These are phyloP conservation scores for Donacobius atricapilla DNA, from an alignment of 2,113 vertebrate species.

Conservation along the genomic window DNA sequence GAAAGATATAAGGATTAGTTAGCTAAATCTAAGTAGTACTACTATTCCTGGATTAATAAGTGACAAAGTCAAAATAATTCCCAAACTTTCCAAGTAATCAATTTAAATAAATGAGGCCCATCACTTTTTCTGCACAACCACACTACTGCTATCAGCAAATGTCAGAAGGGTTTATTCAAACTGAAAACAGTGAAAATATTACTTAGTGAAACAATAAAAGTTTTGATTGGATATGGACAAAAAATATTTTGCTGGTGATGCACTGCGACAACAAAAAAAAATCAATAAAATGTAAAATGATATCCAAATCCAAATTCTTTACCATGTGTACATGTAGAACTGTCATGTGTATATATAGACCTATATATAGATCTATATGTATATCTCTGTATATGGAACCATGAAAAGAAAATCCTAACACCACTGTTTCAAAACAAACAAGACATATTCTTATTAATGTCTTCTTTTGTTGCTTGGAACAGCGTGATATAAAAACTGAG, in stretches of 20 bases:
- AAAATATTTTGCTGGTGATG: not conserved
- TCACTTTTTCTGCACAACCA: not conserved
- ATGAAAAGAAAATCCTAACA: not conserved
- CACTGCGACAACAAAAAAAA: not conserved
- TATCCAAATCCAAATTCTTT: not conserved
- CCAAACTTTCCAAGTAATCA: not conserved
- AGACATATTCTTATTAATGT: not conserved
- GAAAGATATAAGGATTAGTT: not conserved
- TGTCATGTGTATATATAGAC: not conserved
- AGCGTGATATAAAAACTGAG: not conserved
- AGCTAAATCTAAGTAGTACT: not conserved
- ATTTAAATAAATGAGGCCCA: not conserved
- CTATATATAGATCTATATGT: not conserved
- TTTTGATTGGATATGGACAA: not conserved
- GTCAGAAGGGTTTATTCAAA: not conserved
- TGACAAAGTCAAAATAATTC: not conserved
- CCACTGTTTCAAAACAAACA: not conserved
- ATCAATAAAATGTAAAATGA: not conserved
- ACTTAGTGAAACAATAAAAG: not conserved
- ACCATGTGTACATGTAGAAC: not conserved
- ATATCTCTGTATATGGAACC: no score
- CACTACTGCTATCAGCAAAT: not conserved
- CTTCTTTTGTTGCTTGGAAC: not conserved
- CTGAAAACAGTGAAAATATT: not conserved
- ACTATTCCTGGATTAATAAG: not conserved